A percentile compares a stretch with the other conserved stretches of the same genome.
These are phyloP conservation scores for Alaudala cheleensis DNA, from an alignment of 2,113 vertebrate genomes.

Conservation along the genomic window DNA sequence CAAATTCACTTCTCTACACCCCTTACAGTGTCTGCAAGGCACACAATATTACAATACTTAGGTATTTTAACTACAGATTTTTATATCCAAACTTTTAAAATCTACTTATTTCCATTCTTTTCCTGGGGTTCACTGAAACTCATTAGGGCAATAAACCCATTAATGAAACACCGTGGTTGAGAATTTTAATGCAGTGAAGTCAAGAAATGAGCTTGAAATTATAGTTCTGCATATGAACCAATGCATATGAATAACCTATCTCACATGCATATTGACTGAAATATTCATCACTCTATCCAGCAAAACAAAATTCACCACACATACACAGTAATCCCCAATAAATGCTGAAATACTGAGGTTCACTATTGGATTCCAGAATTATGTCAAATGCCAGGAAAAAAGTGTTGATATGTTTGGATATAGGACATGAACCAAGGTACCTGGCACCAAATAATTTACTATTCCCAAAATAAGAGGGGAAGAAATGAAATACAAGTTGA, in stretches of 20 bases:
- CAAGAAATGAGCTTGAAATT: not conserved
- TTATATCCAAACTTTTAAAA: not conserved
- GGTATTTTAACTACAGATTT: not conserved
- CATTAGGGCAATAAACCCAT: slow-evolving; percentile 26
- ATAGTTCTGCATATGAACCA: not conserved
- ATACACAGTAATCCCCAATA: not conserved
- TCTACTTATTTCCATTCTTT: not conserved
- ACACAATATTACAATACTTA: not conserved
- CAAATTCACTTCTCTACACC: not conserved
- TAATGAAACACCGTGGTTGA: not conserved
- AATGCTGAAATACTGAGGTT: not conserved
- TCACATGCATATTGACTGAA: not conserved
- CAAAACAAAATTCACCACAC: not conserved
- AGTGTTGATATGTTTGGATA: not conserved
- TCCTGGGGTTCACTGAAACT: not conserved
- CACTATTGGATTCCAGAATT: not conserved
- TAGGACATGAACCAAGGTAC: not conserved
- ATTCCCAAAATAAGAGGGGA: not conserved
- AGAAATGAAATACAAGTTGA: not conserved
- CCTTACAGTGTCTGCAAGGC: not conserved
- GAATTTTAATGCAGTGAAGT: slow-evolving; percentile 15
- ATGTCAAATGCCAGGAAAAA: not conserved
- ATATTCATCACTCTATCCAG: not conserved
- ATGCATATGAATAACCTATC: not conserved
- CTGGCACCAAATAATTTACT: not conserved